phyloP scores from a whole-genome alignment of 2,113 vertebrate species.

The Prunella fulvescens region DNA sequence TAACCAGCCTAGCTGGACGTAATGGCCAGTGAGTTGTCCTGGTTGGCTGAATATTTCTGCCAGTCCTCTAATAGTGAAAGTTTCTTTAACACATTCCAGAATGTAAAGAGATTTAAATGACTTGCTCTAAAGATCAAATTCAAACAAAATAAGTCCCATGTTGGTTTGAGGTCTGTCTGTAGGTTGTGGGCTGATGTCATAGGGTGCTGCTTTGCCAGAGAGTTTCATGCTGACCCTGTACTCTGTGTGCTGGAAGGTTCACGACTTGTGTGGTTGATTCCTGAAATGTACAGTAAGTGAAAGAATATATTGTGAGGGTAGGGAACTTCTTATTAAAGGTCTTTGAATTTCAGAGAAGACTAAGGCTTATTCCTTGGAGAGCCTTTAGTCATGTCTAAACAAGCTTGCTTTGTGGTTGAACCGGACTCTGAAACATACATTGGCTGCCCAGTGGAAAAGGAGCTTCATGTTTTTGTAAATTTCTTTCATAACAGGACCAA shows the following conservation, averaged over 20 bases:
- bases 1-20: not conserved
- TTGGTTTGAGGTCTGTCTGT: not conserved
- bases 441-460: constrained; percentile 51
- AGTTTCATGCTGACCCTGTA: constrained; percentile 22
- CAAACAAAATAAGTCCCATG: not conserved
- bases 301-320: constrained; percentile 44
- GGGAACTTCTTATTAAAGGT: constrained; percentile 36
- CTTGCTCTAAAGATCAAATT: not conserved
- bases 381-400: constrained; percentile 37
- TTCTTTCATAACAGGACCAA: not conserved
- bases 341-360: constrained; percentile 35
- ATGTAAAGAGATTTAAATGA: not conserved
- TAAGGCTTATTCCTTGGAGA: constrained; percentile 27
- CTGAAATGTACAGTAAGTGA: constrained; percentile 45
- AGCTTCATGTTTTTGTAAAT: not conserved
- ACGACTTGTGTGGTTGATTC: constrained; percentile 4
- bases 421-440: not conserved
- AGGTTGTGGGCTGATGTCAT: constrained; percentile 29
- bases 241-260: constrained; percentile 31
- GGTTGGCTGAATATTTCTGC: not conserved
- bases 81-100: not conserved
- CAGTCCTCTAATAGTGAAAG: not conserved
- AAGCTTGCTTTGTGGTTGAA: constrained; percentile 33
- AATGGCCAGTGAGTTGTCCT: not conserved
- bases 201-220: not conserved